Base-by-base conservation (phyloP, 1,140 invertebrate genomes). In the Eupeodes corollae region DNA sequence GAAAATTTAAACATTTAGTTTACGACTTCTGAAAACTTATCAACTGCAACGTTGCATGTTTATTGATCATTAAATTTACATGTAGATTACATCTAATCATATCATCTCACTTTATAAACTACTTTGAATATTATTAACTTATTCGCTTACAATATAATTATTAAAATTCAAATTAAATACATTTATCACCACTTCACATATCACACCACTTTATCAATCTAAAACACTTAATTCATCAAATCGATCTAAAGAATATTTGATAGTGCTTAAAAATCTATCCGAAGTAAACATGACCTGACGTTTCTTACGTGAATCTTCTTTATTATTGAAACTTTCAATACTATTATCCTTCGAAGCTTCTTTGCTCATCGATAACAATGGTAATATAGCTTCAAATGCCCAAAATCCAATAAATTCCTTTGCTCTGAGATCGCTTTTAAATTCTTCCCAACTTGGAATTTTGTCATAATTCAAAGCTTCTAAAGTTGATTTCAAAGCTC, bases 361-460 rank as follows among this genome's bases (percentile, higher is more conserved):
- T 19, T 61, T 60, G 11, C 59, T 57, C 52, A 66, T 49, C 0
- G 56, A 61, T 2, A 66, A 42, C 44, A 66, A 56, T 3, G 63
- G 63, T 42, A 66, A 37, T 9, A 67, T 61, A 9, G 34, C 58
- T 34, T 59, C 67, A 13, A 63, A 6, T 1, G 43, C 59, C 14
- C 64, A 64, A 1, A 67, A 13, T 1, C 61, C 63, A 21, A 61
- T 61, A 1, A 53, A 56, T 10, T 60, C 73, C 1, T 59, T 62
- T 10, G 63, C 56, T 2, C 56, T 54, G 14, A 75, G 26, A 8
- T 52, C 44, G 13, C 53, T 54, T 1, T 64, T 49, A 5, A 77
- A 15, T 3, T 69, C 60, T 0, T 61, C 57, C 30, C 70, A 51
- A 10, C 57, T 73, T 1, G 73, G 73, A 6, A 74, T 57, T 0